Base-by-base conservation (phyloP, 2,888 invertebrate genomes). In the Antheraea assamensis region DNA sequence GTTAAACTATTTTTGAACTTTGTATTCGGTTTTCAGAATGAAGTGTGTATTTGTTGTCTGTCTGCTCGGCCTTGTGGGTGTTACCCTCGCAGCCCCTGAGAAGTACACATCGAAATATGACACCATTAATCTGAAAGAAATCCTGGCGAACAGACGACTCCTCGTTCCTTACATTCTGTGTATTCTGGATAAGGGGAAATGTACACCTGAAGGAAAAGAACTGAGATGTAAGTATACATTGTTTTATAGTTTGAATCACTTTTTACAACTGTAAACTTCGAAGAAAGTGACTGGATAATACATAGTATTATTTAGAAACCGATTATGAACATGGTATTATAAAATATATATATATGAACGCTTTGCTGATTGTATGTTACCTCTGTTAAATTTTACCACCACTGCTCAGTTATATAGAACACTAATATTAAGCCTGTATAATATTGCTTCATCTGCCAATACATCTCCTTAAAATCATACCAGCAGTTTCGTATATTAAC, bases 121-220 rank as follows among this genome's bases (percentile, higher is more conserved):
- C 85, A 83, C 74, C 80, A 87, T 97, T 61, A 94, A 97, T 84
- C 77, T 97, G 72, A 96, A 96, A 70, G 95, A 96, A 80, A 96
- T 97, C 79, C 86, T 97, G 3, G 79, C 74, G 7, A 97, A 96
- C 85, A 95, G 95, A 2, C 95, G 97, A 58, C 90, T 97, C 52
- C 88, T 97, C 19, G 88, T 92, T 42, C 95, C 95, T 70, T 97
- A 97, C 84, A 83, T 97, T 42, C 95, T 96, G 66, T 97, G 97
- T 81, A 85, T 97, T 64, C 90, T 97, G 77, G 96, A 95, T 0
- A 86, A 91, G 76, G 96, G 96, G 42, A 88, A 82, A 73, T 97
- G 97, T 86, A 96, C 97, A 0, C 91, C 96, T 15, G 97, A 97
- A 76, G 97, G 96, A 78, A 95, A 95, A 19, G 78, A 78, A 64